Conservation (phyloP, 2,797 vertebrate genomes). For the Tenualosa thibaudeaui region DNA sequence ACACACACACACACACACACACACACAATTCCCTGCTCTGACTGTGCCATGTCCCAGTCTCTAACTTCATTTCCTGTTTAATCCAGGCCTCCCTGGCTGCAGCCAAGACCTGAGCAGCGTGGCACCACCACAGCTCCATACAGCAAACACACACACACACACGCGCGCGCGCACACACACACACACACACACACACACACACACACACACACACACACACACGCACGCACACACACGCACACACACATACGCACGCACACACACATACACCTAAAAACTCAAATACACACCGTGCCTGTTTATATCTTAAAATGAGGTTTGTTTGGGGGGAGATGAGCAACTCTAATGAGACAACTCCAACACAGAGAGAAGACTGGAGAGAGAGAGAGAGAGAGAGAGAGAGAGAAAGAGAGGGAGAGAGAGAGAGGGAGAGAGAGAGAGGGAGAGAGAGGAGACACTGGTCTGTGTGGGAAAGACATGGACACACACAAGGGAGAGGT, state of each 20-base stretch:
- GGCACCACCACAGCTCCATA: slow-evolving; percentile 68
- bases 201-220: not conserved
- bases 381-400: no score
- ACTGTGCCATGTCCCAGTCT: slow-evolving; percentile 65
- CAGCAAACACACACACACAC: no score
- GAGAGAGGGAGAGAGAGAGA: no score
- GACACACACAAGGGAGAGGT: no score
- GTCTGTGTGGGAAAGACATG: no score
- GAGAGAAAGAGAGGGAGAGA: no score
- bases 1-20: no score
- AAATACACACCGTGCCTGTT: not conserved
- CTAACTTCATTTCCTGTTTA: slow-evolving; percentile 80
- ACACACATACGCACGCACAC: not conserved
- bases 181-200: slow-evolving; percentile 5
- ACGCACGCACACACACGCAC: not conserved
- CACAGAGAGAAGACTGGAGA: not conserved
- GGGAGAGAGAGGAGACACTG: no score
- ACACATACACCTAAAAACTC: not conserved
- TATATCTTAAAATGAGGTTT: not conserved
- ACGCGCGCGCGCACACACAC: not conserved
- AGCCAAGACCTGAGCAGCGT: slow-evolving; percentile 67
- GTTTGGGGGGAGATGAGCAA: not conserved
- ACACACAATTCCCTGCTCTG: slow-evolving; percentile 71
- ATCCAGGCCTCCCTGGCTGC: slow-evolving; percentile 79
- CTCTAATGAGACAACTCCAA: not conserved